Evolutionary conservation across 2,888 invertebrate genomes (phyloP).

Genomic region (Caradrina kadenii): DNA sequence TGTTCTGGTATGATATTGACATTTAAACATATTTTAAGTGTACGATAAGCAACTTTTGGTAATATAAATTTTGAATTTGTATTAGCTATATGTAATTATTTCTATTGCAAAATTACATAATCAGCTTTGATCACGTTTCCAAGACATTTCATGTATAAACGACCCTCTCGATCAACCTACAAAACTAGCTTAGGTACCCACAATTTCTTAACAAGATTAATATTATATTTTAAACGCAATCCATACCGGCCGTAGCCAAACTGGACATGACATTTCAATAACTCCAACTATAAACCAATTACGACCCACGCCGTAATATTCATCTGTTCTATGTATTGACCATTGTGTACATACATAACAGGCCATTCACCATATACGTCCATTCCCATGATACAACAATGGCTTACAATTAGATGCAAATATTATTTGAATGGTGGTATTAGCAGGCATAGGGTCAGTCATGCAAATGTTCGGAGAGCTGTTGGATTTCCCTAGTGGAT

Average conservation of each 20-base stretch:
- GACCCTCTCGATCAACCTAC: not conserved
- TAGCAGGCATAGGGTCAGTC: slow-evolving; percentile 83
- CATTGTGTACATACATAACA: slow-evolving; percentile 45
- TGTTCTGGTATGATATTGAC: slow-evolving; percentile 22
- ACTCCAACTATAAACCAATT: slow-evolving; percentile 57
- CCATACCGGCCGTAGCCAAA: slow-evolving; percentile 28
- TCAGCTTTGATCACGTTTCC: slow-evolving; percentile 8
- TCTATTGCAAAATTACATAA: slow-evolving; percentile 1
- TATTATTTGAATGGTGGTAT: slow-evolving; percentile 82
- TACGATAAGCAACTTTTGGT: slow-evolving; percentile 6
- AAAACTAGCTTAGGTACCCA: slow-evolving; percentile 14
- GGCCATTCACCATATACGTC: slow-evolving; percentile 54
- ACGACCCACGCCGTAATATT: slow-evolving; percentile 47
- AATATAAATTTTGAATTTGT: not conserved
- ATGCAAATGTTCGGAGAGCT: slow-evolving; percentile 80
- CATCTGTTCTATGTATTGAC: slow-evolving; percentile 46
- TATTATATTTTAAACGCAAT: slow-evolving; percentile 47
- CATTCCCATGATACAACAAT: slow-evolving; percentile 87
- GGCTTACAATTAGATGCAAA: slow-evolving; percentile 88
- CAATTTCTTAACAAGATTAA: slow-evolving; percentile 23
- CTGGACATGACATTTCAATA: slow-evolving; percentile 59
- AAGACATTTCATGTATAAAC: slow-evolving; percentile 1
- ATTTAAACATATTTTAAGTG: not conserved
- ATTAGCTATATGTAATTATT: not conserved
- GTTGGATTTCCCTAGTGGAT: slow-evolving; percentile 87